Percentiles rank a stretch among this genome's conserved stretches.
Conservation (phyloP, 2,888 invertebrate species). For the Drosophila antonietae region DNA sequence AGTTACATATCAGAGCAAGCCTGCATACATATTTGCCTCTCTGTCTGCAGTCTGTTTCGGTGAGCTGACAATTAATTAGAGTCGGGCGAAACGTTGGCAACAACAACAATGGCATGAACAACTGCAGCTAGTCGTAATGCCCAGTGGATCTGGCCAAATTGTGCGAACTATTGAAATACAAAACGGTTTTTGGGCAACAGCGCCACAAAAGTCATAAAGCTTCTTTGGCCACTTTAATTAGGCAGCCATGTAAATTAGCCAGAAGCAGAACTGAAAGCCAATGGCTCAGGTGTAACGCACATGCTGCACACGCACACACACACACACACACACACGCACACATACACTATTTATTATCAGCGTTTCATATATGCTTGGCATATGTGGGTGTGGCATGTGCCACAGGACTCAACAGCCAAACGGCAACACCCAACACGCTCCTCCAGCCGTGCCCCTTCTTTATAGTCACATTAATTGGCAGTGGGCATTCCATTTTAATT, state of each 20-base stretch:
- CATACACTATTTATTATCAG: slow-evolving; percentile 45
- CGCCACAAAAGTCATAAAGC: slow-evolving; percentile 73
- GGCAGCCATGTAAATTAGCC: slow-evolving; percentile 72
- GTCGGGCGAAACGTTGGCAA: slow-evolving; percentile 21
- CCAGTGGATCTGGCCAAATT: slow-evolving; percentile 39
- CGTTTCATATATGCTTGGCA: slow-evolving; percentile 20
- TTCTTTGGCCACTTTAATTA: slow-evolving; percentile 73
- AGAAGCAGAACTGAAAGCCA: slow-evolving; percentile 15
- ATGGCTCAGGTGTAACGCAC: slow-evolving; percentile 51
- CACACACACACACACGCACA: too few species aligned
- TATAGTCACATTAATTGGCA: slow-evolving; percentile 75
- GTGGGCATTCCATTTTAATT: slow-evolving; percentile 77
- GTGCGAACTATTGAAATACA: slow-evolving; percentile 68
- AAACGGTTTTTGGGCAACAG: slow-evolving; percentile 59
- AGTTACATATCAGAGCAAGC: slow-evolving; percentile 24
- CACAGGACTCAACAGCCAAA: neutral
- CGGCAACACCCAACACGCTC: neutral
- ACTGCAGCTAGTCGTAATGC: slow-evolving; percentile 19
- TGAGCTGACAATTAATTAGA: slow-evolving; percentile 73
- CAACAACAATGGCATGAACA: neutral
- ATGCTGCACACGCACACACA: slow-evolving; percentile 13
- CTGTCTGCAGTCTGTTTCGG: slow-evolving; percentile 1
- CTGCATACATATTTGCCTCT: neutral
- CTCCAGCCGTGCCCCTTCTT: slow-evolving; percentile 7
- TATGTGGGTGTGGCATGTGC: slow-evolving; percentile 24